These are phyloP conservation scores for Mirza zaza DNA, from an alignment of 2,113 vertebrate species.

Conservation along the genomic window DNA sequence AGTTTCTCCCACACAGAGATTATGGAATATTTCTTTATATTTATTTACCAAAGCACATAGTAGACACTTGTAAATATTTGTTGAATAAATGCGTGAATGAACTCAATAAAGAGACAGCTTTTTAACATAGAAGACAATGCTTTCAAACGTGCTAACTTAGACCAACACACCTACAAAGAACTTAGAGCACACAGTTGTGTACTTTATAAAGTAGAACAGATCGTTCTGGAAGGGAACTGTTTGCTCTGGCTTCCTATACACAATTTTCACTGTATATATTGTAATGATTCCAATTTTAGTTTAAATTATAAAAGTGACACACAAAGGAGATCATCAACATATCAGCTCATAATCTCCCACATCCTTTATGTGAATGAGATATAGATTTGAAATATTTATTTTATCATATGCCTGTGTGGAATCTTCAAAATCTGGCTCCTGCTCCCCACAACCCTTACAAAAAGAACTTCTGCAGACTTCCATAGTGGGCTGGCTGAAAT, in stretches of 20 bases:
- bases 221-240: constrained; percentile 1
- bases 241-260: neutral
- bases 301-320: neutral
- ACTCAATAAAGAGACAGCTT: neutral
- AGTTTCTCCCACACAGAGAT: neutral
- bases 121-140: constrained; percentile 20
- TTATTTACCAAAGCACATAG: constrained; percentile 38
- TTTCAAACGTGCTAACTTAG: neutral
- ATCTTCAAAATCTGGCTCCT: neutral
- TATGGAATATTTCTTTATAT: neutral
- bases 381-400: neutral
- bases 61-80: constrained; percentile 25
- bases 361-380: neutral
- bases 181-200: neutral
- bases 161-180: neutral
- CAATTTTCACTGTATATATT: neutral
- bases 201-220: neutral
- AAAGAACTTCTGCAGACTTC: constrained; percentile 17
- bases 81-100: neutral
- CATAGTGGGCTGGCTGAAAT: constrained; percentile 5
- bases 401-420: neutral
- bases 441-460: neutral
- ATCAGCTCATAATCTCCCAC: neutral
- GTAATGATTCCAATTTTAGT: constrained; percentile 10
- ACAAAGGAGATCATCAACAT: neutral